A percentile compares a stretch with the other conserved stretches of the same genome.
phyloP scores from a whole-genome alignment of 1,140 invertebrate species.

The Aphelenchoides avenae region DNA sequence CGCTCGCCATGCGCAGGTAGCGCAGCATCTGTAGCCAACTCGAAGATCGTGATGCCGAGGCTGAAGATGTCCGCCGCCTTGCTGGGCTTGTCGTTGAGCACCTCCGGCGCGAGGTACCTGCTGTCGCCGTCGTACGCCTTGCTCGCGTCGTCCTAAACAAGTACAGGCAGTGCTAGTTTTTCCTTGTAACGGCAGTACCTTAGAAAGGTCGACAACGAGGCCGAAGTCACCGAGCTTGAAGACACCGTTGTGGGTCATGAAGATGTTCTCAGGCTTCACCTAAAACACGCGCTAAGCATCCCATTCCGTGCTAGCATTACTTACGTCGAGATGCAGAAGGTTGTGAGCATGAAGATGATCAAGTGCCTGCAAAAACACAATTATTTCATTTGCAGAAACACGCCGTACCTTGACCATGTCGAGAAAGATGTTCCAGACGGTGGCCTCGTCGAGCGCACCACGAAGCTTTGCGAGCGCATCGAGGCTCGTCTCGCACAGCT shows the following conservation, averaged over 20 bases:
- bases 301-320: too few relatives aligned
- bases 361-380: slow-evolving; percentile 61
- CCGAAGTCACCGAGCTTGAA: slow-evolving; percentile 75
- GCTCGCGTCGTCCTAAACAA: slow-evolving; percentile 26
- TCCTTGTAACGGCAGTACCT: slow-evolving; percentile 25
- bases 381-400: background rate
- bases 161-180: background rate
- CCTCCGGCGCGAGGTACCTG: slow-evolving; percentile 72
- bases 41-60: slow-evolving; percentile 71
- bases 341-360: slow-evolving; percentile 69
- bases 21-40: slow-evolving; percentile 70
- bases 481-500: slow-evolving; percentile 67
- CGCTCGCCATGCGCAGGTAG: slow-evolving; percentile 68
- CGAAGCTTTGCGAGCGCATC: slow-evolving; percentile 32
- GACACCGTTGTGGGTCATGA: slow-evolving; percentile 65
- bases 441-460: slow-evolving; percentile 62
- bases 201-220: slow-evolving; percentile 67
- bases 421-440: slow-evolving; percentile 64
- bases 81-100: slow-evolving; percentile 66
- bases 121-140: slow-evolving; percentile 68
- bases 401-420: slow-evolving; percentile 61
- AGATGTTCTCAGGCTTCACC: slow-evolving; percentile 74
- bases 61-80: slow-evolving; percentile 66
- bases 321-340: slow-evolving; percentile 73
- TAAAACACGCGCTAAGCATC: too few relatives aligned